Conservation (phyloP, 2,888 invertebrate genomes). For the Chymomyza amoena region DNA sequence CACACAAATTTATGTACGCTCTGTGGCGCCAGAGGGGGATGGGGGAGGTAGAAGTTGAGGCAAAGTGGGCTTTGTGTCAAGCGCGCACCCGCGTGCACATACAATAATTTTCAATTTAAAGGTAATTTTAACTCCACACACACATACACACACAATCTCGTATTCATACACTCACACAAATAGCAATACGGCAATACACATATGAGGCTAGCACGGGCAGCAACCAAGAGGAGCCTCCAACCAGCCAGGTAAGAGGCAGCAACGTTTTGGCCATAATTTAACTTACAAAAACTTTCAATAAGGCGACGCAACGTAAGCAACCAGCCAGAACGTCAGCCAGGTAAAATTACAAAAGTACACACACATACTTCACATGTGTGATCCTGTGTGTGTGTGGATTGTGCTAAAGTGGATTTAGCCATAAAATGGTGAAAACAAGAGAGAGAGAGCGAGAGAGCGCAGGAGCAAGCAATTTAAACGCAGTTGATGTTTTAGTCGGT, state of each 20-base stretch:
- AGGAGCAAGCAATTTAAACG: conserved; percentile 58
- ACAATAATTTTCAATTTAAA: conserved; percentile 73
- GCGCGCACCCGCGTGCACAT: conserved; percentile 55
- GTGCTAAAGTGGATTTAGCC: conserved; percentile 67
- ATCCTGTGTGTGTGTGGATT: conserved; percentile 14
- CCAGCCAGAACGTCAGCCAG: conserved; percentile 13
- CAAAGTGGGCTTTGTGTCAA: conserved; percentile 42
- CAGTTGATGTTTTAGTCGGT: conserved; percentile 62
- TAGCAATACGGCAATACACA: conserved; percentile 21
- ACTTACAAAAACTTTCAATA: conserved; percentile 72
- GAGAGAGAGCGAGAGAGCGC: not conserved
- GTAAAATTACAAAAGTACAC: conserved; percentile 38
- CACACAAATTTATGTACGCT: conserved; percentile 62
- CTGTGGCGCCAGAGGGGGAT: conserved; percentile 13
- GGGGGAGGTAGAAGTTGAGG: not conserved
- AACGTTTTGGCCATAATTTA: conserved; percentile 67
- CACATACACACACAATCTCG: not conserved
- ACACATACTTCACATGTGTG: not conserved
- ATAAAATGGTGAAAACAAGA: conserved; percentile 55
- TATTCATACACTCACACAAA: conserved; percentile 11
- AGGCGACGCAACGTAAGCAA: conserved; percentile 36
- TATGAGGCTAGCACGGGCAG: conserved; percentile 23
- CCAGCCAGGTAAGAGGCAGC: conserved; percentile 26
- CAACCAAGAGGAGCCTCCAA: conserved; percentile 2
- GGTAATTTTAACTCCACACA: conserved; percentile 60